phyloP scores from a whole-genome alignment of 2,888 invertebrate genomes.

The Lasioglossum figueresi region DNA sequence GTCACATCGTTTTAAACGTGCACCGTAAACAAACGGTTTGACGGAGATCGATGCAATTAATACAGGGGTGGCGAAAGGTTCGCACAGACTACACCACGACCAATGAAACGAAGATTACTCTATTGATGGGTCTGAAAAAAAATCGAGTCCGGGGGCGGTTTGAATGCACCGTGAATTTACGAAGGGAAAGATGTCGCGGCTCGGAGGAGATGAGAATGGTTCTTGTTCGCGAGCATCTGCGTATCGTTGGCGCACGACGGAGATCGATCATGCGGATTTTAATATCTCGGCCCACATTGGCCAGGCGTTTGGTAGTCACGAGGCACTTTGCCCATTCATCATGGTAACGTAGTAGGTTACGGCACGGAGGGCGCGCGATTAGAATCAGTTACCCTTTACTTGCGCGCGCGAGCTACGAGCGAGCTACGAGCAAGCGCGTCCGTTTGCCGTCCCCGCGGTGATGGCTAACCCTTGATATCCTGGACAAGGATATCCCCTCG shows the following conservation, averaged over 20 bases:
- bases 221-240: constrained; percentile 7
- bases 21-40: neutral
- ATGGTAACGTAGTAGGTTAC: constrained; percentile 75
- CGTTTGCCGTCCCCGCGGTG: constrained; percentile 71
- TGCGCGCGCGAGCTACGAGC: constrained; percentile 58
- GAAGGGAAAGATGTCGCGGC: constrained; percentile 10
- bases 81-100: neutral
- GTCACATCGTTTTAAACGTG: no score
- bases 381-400: constrained; percentile 84
- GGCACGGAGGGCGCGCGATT: constrained; percentile 81
- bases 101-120: neutral
- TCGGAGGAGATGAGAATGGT: neutral
- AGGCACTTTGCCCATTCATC: constrained; percentile 82
- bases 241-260: constrained; percentile 64
- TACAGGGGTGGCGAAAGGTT: neutral
- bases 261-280: constrained; percentile 81
- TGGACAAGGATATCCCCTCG: constrained; percentile 81
- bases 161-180: neutral
- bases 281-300: constrained; percentile 75
- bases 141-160: neutral
- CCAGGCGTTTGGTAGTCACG: constrained; percentile 79
- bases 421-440: constrained; percentile 42
- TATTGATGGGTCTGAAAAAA: neutral
- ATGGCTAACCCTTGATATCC: constrained; percentile 81
- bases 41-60: neutral